A percentile compares a stretch with the other conserved stretches of the same genome.
phyloP scores from a whole-genome alignment of 2,888 invertebrate species.

The Synergus itoensis region DNA sequence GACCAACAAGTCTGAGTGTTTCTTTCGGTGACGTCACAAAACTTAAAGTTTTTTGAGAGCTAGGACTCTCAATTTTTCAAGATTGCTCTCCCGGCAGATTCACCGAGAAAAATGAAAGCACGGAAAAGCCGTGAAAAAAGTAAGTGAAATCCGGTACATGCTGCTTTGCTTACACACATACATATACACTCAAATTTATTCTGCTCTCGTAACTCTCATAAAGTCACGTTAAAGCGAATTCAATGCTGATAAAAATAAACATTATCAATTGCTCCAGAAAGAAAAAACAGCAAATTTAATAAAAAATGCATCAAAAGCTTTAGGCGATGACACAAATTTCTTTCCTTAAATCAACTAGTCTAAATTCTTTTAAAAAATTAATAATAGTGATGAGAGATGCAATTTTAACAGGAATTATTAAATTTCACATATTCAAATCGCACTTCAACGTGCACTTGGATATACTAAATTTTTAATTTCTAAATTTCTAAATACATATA shows the following conservation, averaged over 20 bases:
- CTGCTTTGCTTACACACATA: constrained; percentile 25
- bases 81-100: constrained; percentile 50
- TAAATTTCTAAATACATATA: neutral
- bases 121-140: constrained; percentile 73
- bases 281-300: neutral
- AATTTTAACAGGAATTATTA: neutral
- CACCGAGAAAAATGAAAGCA: constrained; percentile 61
- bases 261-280: neutral
- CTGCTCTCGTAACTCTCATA: neutral
- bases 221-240: neutral
- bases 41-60: constrained; percentile 5
- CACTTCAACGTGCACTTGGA: neutral
- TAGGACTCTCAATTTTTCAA: constrained; percentile 34
- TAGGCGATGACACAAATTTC: neutral
- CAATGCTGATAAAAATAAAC: constrained; percentile 27
- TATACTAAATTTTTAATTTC: neutral
- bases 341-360: neutral
- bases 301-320: neutral
- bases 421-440: neutral
- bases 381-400: neutral
- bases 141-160: constrained; percentile 61
- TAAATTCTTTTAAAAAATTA: too few species aligned
- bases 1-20: neutral
- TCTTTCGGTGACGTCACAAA: neutral
- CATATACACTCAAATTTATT: neutral